Evolutionary conservation across 1,140 invertebrate species (phyloP).

Genomic region (Teleopsis dalmanni): DNA sequence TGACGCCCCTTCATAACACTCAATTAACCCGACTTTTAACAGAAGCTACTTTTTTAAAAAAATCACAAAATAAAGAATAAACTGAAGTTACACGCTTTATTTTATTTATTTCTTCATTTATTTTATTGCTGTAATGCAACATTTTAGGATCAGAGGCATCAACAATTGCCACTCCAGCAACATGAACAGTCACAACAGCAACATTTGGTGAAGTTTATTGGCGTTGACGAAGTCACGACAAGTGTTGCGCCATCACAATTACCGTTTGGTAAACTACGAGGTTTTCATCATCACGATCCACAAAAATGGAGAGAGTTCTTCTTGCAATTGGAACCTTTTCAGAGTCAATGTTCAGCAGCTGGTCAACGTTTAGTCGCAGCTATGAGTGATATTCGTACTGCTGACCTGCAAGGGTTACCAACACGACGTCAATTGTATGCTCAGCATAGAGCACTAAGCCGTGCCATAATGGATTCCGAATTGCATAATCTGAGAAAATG

Average conservation of each 20-base stretch:
- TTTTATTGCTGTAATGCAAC: slow-evolving; percentile 1
- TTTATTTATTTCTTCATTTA: slow-evolving; percentile 5
- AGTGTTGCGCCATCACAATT: slow-evolving; percentile 42
- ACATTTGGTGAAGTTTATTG: slow-evolving; percentile 43
- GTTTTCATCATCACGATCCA: slow-evolving; percentile 51
- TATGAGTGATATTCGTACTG: slow-evolving; percentile 47
- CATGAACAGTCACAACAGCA: slow-evolving; percentile 9
- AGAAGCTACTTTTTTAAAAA: slow-evolving; percentile 1
- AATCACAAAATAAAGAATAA: slow-evolving; percentile 17
- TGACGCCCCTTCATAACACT: slow-evolving; percentile 30
- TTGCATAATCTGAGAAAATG: slow-evolving; percentile 48
- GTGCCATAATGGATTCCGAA: slow-evolving; percentile 48
- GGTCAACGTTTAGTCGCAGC: slow-evolving; percentile 48
- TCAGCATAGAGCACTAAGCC: slow-evolving; percentile 46
- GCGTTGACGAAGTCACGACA: slow-evolving; percentile 44
- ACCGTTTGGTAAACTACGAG: slow-evolving; percentile 47
- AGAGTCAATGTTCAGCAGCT: slow-evolving; percentile 45
- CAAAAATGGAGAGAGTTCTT: slow-evolving; percentile 58
- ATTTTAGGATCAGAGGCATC: neutral
- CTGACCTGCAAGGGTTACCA: slow-evolving; percentile 44
- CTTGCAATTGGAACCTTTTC: slow-evolving; percentile 51
- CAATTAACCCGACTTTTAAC: slow-evolving; percentile 35
- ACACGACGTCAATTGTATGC: slow-evolving; percentile 49
- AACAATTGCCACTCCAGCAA: neutral
- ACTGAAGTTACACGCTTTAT: slow-evolving; percentile 8